Evolutionary conservation across 2,888 invertebrate genomes (phyloP), one percentile per base, ranked within the genome.

Genomic region (Notodonta ziczac): DNA sequence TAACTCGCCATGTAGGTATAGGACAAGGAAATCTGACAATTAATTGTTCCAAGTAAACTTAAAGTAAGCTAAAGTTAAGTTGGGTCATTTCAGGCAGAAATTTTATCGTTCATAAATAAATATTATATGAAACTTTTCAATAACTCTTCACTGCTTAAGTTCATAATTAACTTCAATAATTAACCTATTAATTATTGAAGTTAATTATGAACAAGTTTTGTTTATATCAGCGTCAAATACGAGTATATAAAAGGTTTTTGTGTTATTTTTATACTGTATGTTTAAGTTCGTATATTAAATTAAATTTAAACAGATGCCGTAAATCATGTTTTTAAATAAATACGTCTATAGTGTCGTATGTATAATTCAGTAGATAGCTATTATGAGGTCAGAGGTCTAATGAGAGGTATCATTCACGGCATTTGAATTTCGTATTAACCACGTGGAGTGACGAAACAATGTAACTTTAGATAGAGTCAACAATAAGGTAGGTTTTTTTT

Each of bases 341-440:
- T 52, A 52, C 12, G 13, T 32, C n/a, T n/a, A 13, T 52, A 32
- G 5, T 52, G 10, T 32, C 10, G 52, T 52, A 52, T 52, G 32
- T 32, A 52, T 32, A 32, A 52, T 55, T 55, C 14, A 14, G 40
- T 55, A 55, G 40, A 55, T 40, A 54, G 54, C 39, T 39, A 14
- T 39, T 54, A 40, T 55, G 55, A 39, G 55, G 55, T 55, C 40
- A 55, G 40, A 40, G 40, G 55, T 55, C 40, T 55, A 55, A 39
- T 16, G 55, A 40, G 10, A 54, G 39, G 7, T 54, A 54, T 54
- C 54, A 54, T 54, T 54, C 35, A 54, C n/a, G 7, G 54, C 8
- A 54, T 54, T 39, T 54, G 35, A 54, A 54, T 54, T 5, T 54
- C 39, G 39, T 39, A 54, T 12, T 54, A 12, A 54, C 24, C 1